Conservation (phyloP, 2,888 invertebrate species). For the Axea sp. region DNA sequence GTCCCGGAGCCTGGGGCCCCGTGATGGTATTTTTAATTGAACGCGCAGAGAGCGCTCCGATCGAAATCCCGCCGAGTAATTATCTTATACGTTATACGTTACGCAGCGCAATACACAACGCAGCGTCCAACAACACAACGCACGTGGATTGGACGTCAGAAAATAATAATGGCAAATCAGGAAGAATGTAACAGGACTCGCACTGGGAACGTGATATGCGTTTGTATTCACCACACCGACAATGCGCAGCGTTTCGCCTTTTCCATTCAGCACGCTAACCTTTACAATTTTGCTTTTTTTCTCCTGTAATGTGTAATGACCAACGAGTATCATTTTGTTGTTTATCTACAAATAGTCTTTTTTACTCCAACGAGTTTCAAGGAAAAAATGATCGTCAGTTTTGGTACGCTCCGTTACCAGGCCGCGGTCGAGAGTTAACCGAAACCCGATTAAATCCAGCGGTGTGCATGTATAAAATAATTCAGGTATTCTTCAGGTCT, state of each 20-base stretch:
- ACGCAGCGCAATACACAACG: constrained; percentile 24
- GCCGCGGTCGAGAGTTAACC: too few relatives aligned
- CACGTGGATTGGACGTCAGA: constrained; percentile 49
- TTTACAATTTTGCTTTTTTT: constrained; percentile 41
- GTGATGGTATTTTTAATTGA: constrained; percentile 75
- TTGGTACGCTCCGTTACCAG: too few relatives aligned
- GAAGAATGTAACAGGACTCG: constrained; percentile 59
- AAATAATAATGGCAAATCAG: constrained; percentile 59
- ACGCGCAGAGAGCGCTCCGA: constrained; percentile 63
- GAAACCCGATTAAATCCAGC: too few relatives aligned
- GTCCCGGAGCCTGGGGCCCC: constrained; percentile 41
- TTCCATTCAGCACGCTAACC: constrained; percentile 44
- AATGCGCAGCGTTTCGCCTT: constrained; percentile 34
- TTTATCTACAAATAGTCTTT: constrained; percentile 1
- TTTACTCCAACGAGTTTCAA: too few relatives aligned
- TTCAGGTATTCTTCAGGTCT: too few relatives aligned
- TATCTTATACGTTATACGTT: constrained; percentile 62
- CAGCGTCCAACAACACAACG: constrained; percentile 4
- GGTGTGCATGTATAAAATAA: too few relatives aligned
- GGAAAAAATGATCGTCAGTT: too few relatives aligned
- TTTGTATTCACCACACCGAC: constrained; percentile 53
- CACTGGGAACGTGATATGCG: constrained; percentile 56
- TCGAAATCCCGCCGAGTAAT: constrained; percentile 77
- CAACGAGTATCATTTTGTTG: not conserved
- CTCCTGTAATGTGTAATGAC: not conserved